Conservation (phyloP, 2,113 vertebrate genomes). For the Oryzias woworae region DNA sequence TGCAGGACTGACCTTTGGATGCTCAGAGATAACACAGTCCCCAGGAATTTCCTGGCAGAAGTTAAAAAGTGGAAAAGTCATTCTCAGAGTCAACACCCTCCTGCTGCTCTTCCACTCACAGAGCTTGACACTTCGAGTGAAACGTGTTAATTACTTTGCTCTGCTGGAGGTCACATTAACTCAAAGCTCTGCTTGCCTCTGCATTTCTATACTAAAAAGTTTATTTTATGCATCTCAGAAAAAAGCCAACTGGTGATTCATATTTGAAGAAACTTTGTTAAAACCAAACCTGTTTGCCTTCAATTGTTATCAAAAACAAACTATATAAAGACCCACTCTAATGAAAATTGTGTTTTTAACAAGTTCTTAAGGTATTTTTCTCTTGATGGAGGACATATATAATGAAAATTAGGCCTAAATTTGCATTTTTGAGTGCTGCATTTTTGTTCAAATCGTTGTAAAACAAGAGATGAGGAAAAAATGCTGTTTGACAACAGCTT, state of each 20-base stretch:
- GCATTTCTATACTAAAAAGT: neutral
- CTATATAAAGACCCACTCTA: too few relatives aligned
- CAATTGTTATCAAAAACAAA: too few relatives aligned
- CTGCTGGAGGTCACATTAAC: conserved; percentile 11
- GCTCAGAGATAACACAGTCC: conserved; percentile 29
- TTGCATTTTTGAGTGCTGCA: too few relatives aligned
- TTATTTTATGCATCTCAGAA: neutral
- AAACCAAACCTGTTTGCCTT: too few relatives aligned
- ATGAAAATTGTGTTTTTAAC: too few relatives aligned
- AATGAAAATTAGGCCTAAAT: too few relatives aligned
- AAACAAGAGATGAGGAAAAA: too few relatives aligned
- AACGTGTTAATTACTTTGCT: conserved; percentile 45
- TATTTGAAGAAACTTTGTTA: neutral
- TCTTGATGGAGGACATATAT: too few relatives aligned
- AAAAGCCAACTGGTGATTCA: accelerated
- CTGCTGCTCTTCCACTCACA: conserved; percentile 15
- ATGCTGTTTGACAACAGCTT: too few relatives aligned
- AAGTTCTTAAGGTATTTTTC: too few relatives aligned
- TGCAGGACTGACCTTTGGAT: conserved; percentile 35
- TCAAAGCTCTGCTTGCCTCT: neutral
- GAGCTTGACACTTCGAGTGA: conserved; percentile 9
- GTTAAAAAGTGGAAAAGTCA: conserved; percentile 29
- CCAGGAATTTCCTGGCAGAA: conserved; percentile 41
- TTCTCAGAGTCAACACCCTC: neutral
- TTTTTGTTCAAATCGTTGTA: too few relatives aligned